Conservation (phyloP, 2,888 invertebrate genomes). For the Punctoribates punctum region DNA sequence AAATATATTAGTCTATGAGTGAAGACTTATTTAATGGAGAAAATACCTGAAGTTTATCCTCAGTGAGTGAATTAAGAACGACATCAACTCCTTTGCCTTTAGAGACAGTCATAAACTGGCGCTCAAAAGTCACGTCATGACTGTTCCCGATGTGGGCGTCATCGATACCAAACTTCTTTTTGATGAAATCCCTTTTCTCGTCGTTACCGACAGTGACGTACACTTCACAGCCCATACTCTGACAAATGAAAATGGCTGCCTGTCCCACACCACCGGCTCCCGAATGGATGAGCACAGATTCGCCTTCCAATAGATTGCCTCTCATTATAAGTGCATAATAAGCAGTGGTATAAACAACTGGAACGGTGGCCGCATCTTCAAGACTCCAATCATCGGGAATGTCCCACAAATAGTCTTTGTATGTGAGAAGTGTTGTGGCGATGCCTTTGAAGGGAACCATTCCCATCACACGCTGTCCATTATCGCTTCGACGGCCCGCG, state of each 20-base stretch:
- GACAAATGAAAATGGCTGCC: slow-evolving; percentile 89
- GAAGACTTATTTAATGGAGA: slow-evolving; percentile 2
- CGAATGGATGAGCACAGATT: slow-evolving; percentile 83
- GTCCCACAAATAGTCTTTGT: slow-evolving; percentile 69
- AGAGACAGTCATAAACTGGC: slow-evolving; percentile 75
- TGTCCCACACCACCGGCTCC: slow-evolving; percentile 92
- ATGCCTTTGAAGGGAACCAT: slow-evolving; percentile 86
- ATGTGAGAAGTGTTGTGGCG: slow-evolving; percentile 69
- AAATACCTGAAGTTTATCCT: slow-evolving; percentile 89
- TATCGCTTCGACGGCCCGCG: slow-evolving; percentile 68
- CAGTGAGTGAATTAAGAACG: slow-evolving; percentile 90
- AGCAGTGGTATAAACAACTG: slow-evolving; percentile 84
- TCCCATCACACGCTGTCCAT: slow-evolving; percentile 82
- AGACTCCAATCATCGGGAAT: slow-evolving; percentile 82
- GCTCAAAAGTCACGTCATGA: slow-evolving; percentile 85
- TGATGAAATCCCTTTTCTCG: slow-evolving; percentile 81
- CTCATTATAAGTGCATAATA: slow-evolving; percentile 82
- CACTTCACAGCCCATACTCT: slow-evolving; percentile 80
- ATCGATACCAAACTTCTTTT: slow-evolving; percentile 77
- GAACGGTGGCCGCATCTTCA: slow-evolving; percentile 87
- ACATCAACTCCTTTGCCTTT: slow-evolving; percentile 84
- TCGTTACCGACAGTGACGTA: slow-evolving; percentile 78
- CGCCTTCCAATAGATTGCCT: slow-evolving; percentile 77
- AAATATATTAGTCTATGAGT: background rate
- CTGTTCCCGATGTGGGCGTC: slow-evolving; percentile 83